Conservation (phyloP, 1,140 invertebrate genomes). For the Bombyx mandarina region DNA sequence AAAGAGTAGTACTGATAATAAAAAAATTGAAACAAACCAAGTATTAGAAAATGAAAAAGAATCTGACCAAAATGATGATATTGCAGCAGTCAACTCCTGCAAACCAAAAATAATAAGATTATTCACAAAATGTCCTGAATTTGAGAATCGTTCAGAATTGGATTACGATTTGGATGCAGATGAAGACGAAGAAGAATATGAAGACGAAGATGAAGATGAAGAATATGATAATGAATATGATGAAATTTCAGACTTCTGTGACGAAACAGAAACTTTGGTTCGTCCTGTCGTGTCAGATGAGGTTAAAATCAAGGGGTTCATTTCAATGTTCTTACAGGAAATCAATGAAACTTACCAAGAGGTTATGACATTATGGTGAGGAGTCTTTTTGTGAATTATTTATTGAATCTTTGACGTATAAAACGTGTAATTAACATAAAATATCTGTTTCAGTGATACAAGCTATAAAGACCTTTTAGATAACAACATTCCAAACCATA, state of each 20-base stretch:
- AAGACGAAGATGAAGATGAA: conserved; percentile 6
- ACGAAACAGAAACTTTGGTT: background rate
- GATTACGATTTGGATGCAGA: conserved; percentile 19
- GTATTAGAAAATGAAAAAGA: background rate
- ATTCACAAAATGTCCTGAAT: conserved; percentile 30
- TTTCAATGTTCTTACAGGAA: conserved; percentile 21
- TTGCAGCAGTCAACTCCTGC: too few species aligned
- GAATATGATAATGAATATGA: conserved; percentile 2
- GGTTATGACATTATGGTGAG: too few species aligned
- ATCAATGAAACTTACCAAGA: conserved; percentile 10
- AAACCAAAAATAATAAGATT: conserved; percentile 38
- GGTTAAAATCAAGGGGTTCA: conserved; percentile 7
- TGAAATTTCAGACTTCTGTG: background rate
- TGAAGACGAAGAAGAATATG: conserved; percentile 8
- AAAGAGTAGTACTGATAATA: background rate
- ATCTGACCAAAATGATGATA: background rate
- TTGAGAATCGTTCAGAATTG: conserved; percentile 26
- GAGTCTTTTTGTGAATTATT: too few species aligned
- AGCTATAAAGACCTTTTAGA: too few species aligned
- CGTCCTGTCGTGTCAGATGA: background rate
- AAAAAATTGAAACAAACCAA: background rate
- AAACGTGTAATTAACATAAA: too few species aligned
- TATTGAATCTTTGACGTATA: too few species aligned
- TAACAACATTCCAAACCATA: too few species aligned
- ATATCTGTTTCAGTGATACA: too few species aligned